Conservation (phyloP, 2,797 vertebrate genomes). For the Cyprinodon diabolis region DNA sequence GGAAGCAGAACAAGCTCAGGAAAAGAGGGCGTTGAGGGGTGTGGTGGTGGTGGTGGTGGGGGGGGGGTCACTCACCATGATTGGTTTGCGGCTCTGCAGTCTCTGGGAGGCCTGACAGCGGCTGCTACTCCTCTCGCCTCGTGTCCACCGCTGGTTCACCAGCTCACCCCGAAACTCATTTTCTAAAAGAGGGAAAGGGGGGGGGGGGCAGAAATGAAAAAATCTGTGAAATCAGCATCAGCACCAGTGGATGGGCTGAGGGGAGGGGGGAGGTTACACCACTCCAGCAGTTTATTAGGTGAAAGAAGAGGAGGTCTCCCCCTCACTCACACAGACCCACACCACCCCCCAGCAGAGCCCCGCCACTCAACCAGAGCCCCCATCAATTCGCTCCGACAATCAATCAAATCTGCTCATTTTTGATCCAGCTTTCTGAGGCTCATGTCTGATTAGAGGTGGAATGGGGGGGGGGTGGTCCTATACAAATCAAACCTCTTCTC, state of each 20-base stretch:
- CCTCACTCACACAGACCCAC: slow-evolving; percentile 31
- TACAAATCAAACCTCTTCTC: slow-evolving; percentile 75
- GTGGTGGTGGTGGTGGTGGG: slow-evolving; percentile 14
- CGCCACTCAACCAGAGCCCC: slow-evolving; percentile 75
- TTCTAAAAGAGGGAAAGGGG: slow-evolving; percentile 75
- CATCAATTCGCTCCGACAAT: slow-evolving; percentile 81
- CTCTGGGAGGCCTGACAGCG: slow-evolving; percentile 85
- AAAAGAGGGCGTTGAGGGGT: slow-evolving; percentile 21
- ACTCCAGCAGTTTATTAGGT: slow-evolving; percentile 69
- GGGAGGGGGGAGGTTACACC: slow-evolving; percentile 20
- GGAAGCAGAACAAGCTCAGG: slow-evolving; percentile 68
- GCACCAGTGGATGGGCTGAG: slow-evolving; percentile 23
- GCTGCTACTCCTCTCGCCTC: slow-evolving; percentile 91
- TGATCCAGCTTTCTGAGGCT: slow-evolving; percentile 73
- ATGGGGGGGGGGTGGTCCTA: slow-evolving; percentile 74
- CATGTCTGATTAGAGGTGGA: slow-evolving; percentile 41
- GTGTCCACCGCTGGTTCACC: slow-evolving; percentile 96
- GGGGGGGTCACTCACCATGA: slow-evolving; percentile 87
- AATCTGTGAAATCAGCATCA: slow-evolving; percentile 50
- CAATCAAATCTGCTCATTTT: slow-evolving; percentile 84
- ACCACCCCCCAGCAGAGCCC: background rate
- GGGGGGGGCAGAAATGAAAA: background rate
- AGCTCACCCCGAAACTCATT: slow-evolving; percentile 97
- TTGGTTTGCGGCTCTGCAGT: slow-evolving; percentile 83
- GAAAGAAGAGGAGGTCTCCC: slow-evolving; percentile 41